Base-by-base conservation (phyloP, 2,888 invertebrate genomes). In the Celastrina argiolus region DNA sequence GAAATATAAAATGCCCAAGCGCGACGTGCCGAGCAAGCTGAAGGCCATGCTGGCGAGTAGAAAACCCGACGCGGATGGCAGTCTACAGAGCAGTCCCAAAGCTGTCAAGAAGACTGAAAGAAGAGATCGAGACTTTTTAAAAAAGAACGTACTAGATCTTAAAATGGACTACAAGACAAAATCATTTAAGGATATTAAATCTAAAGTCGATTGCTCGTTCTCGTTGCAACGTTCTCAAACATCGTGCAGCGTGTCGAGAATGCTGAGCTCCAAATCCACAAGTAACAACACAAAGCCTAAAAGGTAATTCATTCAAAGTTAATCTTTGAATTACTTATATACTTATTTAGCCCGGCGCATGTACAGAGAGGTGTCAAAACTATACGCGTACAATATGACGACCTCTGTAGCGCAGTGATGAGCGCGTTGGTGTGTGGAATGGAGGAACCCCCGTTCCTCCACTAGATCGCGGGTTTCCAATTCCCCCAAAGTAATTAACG, bases 101-200 rank as follows among this genome's bases (percentile, higher is more conserved):
- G 86, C 92, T 63, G 84, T 92, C 1, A 93, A 93, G 75, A 94
- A 93, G 76, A 88, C 81, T 2, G 94, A 95, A 22, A 93, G 96
- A 73, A 96, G 97, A 93, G 97, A 97, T 78, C 85, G 77, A 34
- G 59, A 59, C 75, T 76, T 87, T 67, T 75, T 82, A 42, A 91
- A 91, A 74, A 90, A 89, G 75, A 87, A 81, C 72, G 79, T 84
- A 7, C 94, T 95, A 65, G 97, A 97, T 64, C 95, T 96, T 94
- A 96, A 95, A 84, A 92, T 88, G 64, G 95, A 96, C 74, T 94
- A 93, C 74, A 94, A 94, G 76, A 92, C 92, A 45, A 95, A 95
- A 79, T 93, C 95, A 12, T 94, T 94, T 72, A 96, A 96, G 84
- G 97, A 98, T 81, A 95, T 98, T 41, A 98, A 97, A 84, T 96